A percentile compares a stretch with the other conserved stretches of the same genome.
phyloP scores from a whole-genome alignment of 2,888 invertebrate genomes.

The Plebejus anna region DNA sequence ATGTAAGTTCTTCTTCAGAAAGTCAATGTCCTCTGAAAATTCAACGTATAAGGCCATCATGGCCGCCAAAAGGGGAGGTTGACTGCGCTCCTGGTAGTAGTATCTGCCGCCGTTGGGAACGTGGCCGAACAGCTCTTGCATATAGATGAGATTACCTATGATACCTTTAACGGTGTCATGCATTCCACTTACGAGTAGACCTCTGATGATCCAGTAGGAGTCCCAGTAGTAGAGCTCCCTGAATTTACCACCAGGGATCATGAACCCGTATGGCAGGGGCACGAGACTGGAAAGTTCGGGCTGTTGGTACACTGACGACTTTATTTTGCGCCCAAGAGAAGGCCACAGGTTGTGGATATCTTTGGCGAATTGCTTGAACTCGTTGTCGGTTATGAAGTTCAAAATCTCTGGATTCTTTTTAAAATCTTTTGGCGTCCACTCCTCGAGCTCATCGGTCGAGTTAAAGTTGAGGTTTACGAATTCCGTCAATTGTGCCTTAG shows the following conservation, averaged over 20 bases:
- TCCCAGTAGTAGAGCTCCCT: constrained; percentile 92
- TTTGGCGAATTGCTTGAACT: constrained; percentile 81
- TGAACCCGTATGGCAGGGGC: constrained; percentile 83
- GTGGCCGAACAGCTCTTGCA: constrained; percentile 84
- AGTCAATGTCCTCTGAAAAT: constrained; percentile 81
- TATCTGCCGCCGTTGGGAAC: constrained; percentile 91
- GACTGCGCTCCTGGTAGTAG: constrained; percentile 86
- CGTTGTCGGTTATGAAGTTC: constrained; percentile 75
- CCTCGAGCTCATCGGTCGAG: constrained; percentile 77
- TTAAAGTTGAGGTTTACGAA: constrained; percentile 82
- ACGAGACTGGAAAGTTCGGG: constrained; percentile 83
- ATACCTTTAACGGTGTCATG: constrained; percentile 85
- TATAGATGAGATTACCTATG: constrained; percentile 85
- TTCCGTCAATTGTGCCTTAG: constrained; percentile 63
- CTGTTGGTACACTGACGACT: constrained; percentile 73
- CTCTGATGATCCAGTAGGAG: constrained; percentile 91
- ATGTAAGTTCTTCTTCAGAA: constrained; percentile 79
- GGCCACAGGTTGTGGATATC: constrained; percentile 83
- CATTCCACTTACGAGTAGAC: constrained; percentile 89
- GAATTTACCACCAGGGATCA: constrained; percentile 86
- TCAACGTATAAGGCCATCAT: constrained; percentile 87
- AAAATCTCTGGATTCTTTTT: constrained; percentile 80
- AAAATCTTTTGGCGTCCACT: constrained; percentile 82
- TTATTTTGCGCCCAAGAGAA: constrained; percentile 81
- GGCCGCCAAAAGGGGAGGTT: constrained; percentile 84